Conservation (phyloP, 1,140 invertebrate genomes). For the Pomacea maculata region DNA sequence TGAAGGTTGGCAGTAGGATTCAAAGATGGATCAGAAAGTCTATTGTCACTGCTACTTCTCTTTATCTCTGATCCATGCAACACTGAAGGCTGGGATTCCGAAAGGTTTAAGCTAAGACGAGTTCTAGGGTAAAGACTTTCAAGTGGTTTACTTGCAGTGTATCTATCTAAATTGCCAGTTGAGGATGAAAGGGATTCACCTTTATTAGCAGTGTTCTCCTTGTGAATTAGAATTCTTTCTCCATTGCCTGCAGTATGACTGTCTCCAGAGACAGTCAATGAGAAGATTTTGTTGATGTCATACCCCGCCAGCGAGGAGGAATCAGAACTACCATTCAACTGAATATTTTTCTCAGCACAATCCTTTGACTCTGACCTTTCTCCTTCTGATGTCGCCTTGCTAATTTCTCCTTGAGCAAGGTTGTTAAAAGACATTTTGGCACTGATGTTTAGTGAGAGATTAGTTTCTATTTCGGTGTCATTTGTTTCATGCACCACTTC, state of each 20-base stretch:
- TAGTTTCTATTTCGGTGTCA: background rate
- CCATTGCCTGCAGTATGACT: no score
- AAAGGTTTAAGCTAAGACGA: background rate
- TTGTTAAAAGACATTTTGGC: slow-evolving; percentile 20
- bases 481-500: background rate
- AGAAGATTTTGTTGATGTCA: no score
- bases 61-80: background rate
- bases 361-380: background rate
- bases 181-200: no score
- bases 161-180: no score
- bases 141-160: background rate
- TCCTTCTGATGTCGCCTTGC: slow-evolving; percentile 25
- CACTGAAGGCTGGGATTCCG: background rate
- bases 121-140: background rate
- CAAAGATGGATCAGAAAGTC: slow-evolving; percentile 1
- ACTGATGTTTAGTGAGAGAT: slow-evolving; percentile 15
- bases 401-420: slow-evolving; percentile 35
- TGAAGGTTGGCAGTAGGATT: background rate
- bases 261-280: no score
- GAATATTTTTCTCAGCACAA: background rate
- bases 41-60: slow-evolving; percentile 15
- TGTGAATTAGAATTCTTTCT: no score
- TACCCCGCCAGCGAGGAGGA: background rate
- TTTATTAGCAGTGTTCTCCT: no score
- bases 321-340: background rate